Evolutionary conservation across 2,888 invertebrate species (phyloP).

Genomic region (Mimachlamys varia): DNA sequence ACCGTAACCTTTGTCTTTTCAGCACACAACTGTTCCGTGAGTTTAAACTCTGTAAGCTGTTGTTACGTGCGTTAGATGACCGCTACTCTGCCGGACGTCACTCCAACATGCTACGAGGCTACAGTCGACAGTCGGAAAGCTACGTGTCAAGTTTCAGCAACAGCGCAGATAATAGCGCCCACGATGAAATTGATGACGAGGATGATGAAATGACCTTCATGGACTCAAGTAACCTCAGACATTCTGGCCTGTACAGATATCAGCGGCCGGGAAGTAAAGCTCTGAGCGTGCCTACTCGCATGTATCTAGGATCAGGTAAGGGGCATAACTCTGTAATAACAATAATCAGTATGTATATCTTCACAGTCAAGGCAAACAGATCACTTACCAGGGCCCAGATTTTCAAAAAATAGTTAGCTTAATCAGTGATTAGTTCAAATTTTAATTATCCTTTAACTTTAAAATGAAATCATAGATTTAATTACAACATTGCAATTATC

Average conservation of each 20-base stretch:
- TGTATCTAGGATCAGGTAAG: constrained; percentile 62
- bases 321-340: background rate
- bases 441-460: too few species aligned
- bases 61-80: constrained; percentile 79
- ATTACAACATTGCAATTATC: too few species aligned
- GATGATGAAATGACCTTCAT: constrained; percentile 66
- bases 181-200: constrained; percentile 69
- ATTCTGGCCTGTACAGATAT: constrained; percentile 74
- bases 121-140: constrained; percentile 80
- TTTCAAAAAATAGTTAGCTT: too few species aligned
- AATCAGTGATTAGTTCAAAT: too few species aligned
- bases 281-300: constrained; percentile 76
- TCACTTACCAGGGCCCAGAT: too few species aligned
- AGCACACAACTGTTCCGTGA: constrained; percentile 79
- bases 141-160: constrained; percentile 80
- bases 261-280: constrained; percentile 79
- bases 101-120: constrained; percentile 77
- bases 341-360: too few species aligned
- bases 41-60: constrained; percentile 79
- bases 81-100: constrained; percentile 73
- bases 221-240: constrained; percentile 66
- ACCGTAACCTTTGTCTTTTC: constrained; percentile 44
- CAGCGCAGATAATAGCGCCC: constrained; percentile 77
- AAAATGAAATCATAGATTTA: too few species aligned
- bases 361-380: too few species aligned